Conservation (phyloP, 1,140 invertebrate species). For the Branchinecta lynchi region DNA sequence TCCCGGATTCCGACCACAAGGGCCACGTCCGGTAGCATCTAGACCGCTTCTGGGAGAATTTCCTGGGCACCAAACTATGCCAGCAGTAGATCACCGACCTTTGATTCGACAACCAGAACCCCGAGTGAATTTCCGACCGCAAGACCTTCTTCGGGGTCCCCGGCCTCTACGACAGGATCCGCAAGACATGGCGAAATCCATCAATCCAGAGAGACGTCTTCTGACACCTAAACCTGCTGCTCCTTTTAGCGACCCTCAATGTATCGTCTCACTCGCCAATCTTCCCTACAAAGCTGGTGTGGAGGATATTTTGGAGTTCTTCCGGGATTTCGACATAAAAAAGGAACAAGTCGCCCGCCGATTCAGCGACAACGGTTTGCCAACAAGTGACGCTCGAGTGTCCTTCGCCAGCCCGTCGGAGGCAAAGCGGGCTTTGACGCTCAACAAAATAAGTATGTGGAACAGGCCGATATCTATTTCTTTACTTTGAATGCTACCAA, state of each 20-base stretch:
- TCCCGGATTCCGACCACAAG: not conserved
- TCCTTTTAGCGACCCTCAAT: constrained; percentile 54
- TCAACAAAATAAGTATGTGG: not conserved
- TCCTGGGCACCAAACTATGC: not conserved
- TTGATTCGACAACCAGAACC: not conserved
- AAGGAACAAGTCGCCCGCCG: constrained; percentile 60
- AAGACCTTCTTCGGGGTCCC: constrained; percentile 11
- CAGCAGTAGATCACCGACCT: not conserved
- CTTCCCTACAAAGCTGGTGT: constrained; percentile 68
- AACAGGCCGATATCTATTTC: not conserved
- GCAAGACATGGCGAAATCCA: not conserved
- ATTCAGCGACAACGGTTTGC: constrained; percentile 64
- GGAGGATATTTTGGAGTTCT: constrained; percentile 73
- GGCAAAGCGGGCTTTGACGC: constrained; percentile 47
- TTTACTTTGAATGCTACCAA: no score
- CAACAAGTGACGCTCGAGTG: constrained; percentile 75
- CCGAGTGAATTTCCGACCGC: not conserved
- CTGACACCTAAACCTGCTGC: not conserved
- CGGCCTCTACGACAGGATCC: constrained; percentile 12
- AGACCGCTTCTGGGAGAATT: not conserved
- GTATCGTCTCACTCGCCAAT: constrained; percentile 65
- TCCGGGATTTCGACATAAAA: constrained; percentile 53
- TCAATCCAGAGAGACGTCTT: not conserved
- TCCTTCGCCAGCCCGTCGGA: constrained; percentile 57
- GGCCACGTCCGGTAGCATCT: constrained; percentile 1